A percentile compares a stretch with the other conserved stretches of the same genome.
These are phyloP conservation scores for Chrysotoxum bicinctum DNA, from an alignment of 2,888 invertebrate species.

Conservation along the genomic window DNA sequence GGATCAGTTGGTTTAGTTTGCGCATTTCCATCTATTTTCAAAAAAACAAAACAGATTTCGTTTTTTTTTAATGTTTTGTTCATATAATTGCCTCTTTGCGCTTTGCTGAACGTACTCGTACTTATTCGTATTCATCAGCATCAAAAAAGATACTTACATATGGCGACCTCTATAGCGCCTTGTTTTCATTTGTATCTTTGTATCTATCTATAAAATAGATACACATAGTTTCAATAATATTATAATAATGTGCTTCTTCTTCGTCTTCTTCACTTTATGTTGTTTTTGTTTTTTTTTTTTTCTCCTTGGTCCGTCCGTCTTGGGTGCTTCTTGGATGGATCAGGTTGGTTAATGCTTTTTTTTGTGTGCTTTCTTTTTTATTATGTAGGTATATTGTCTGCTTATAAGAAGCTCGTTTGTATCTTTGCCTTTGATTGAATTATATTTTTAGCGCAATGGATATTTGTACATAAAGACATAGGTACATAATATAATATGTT, in stretches of 20 bases:
- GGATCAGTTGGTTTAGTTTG: conserved; percentile 22
- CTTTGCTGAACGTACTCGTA: conserved; percentile 35
- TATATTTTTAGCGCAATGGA: conserved; percentile 68
- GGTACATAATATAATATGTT: no score
- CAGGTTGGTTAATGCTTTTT: conserved; percentile 36
- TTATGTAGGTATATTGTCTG: conserved; percentile 21
- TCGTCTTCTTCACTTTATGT: conserved; percentile 27
- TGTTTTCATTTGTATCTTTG: conserved; percentile 54
- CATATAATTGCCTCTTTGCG: conserved; percentile 68
- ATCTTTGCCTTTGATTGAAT: conserved; percentile 60
- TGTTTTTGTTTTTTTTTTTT: conserved; percentile 4
- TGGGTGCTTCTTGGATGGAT: conserved; percentile 41
- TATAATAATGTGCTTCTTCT: conserved; percentile 62
- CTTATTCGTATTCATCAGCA: conserved; percentile 62
- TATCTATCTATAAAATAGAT: conserved; percentile 60
- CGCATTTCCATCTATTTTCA: conserved; percentile 64
- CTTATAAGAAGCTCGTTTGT: conserved; percentile 48
- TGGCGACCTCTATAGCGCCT: conserved; percentile 65
- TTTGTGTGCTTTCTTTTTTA: background rate
- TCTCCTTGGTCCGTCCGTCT: background rate
- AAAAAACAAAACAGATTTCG: conserved; percentile 8
- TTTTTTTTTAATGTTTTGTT: conserved; percentile 34
- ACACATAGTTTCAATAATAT: conserved; percentile 70
- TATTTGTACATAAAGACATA: conserved; percentile 7
- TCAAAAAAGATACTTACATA: conserved; percentile 55